Base-by-base conservation (phyloP, 2,888 invertebrate species). In the Thecophora atra region DNA sequence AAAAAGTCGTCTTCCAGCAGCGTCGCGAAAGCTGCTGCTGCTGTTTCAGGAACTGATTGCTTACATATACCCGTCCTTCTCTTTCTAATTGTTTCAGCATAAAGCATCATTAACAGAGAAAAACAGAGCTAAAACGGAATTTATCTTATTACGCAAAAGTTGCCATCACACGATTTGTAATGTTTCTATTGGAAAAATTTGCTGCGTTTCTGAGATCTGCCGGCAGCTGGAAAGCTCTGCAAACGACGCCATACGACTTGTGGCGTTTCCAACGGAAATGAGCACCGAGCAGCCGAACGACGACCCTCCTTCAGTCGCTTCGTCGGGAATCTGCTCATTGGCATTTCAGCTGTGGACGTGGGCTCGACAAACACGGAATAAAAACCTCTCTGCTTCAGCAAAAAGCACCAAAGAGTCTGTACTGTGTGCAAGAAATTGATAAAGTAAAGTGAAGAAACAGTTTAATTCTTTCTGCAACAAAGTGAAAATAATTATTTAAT, bases 281-380 rank as follows among this genome's bases (percentile, higher is more conserved):
- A n/a, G n/a, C n/a, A n/a, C n/a, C n/a, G n/a, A 37, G 37, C 37
- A 2, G 37, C 37, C 37, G 65, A 72, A 63, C 58, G 37, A 73
- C 76, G 78, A 80, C 79, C 78, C 78, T 80, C 80, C 79, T 80
- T 79, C 77, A 80, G 81, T 81, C 78, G 79, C 80, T 79, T 79
- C 79, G n/a, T 77, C 37, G 79, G 77, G 77, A 77, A 78, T 81
- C 82, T 83, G 82, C 37, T 37, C 86, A 86, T 86, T 86, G 85
- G 85, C 84, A 85, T 85, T 85, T 85, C 83, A 86, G 84, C 85
- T 80, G 80, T 85, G 84, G 83, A 85, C 86, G 75, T 70, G 70
- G 62, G 63, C 60, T 62, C 37, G 52, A 72, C 58, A 67, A 67
- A 67, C 60, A 67, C 66, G 62, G 72, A 72, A 30, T 66, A 52